Evolutionary conservation across 2,888 invertebrate genomes (phyloP).

Genomic region (Epinotia demarniana): DNA sequence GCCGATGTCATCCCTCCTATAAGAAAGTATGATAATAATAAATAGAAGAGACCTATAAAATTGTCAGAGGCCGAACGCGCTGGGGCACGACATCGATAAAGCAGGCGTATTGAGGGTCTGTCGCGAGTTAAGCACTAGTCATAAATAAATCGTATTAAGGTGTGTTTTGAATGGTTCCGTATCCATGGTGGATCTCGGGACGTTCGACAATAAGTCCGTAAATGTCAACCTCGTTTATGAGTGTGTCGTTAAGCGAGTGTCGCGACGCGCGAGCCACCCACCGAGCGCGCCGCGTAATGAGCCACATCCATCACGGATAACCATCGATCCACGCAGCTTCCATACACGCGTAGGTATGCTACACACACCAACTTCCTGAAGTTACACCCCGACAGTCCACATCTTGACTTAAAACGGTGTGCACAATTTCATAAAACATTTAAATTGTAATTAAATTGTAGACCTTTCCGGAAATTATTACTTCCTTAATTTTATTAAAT

Average conservation of each 20-base stretch:
- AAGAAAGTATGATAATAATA: conserved; percentile 68
- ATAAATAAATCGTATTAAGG: conserved; percentile 81
- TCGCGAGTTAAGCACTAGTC: conserved; percentile 68
- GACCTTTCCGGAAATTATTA: conserved; percentile 5
- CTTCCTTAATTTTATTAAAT: conserved; percentile 23
- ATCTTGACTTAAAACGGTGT: neutral
- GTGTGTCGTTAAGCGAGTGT: conserved; percentile 64
- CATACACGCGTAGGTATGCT: conserved; percentile 49
- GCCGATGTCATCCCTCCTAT: conserved; percentile 67
- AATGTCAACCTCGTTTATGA: conserved; percentile 70
- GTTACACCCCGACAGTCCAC: neutral
- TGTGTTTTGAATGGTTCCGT: conserved; percentile 71
- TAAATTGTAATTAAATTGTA: neutral
- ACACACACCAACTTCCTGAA: conserved; percentile 46
- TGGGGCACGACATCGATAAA: conserved; percentile 64
- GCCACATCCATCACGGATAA: conserved; percentile 75
- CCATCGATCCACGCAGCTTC: conserved; percentile 66
- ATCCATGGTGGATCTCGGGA: conserved; percentile 72
- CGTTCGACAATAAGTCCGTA: conserved; percentile 70
- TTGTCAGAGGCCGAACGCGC: conserved; percentile 57
- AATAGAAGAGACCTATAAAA: conserved; percentile 73
- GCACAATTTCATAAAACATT: neutral
- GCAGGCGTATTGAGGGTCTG: conserved; percentile 62
- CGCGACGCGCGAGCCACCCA: conserved; percentile 70
- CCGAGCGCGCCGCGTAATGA: conserved; percentile 69